Base-by-base conservation (phyloP, 2,888 invertebrate genomes). In the Xestoiulus laeticollis region DNA sequence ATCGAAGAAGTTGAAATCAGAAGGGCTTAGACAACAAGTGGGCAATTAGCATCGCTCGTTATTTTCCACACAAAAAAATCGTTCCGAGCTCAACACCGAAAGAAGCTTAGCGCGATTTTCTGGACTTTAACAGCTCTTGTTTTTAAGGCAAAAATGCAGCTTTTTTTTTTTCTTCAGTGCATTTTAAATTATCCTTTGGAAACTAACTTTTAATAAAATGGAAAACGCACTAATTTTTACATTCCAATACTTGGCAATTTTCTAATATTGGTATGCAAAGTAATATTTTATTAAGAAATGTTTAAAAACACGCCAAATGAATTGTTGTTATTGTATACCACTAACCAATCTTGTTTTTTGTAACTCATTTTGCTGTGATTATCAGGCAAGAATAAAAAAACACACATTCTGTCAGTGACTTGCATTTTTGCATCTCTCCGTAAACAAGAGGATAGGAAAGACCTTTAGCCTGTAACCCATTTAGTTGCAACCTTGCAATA, bases 31-130 rank as follows among this genome's bases (percentile, higher is more conserved):
- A 59, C 19, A 59, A 59, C 59, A n/a, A 19, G 19, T 59, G 59
- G 59, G n/a, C n/a, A 59, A n/a, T 59, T n/a, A 8, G 3, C 59
- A n/a, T n/a, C n/a, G 19, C 14, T 14, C 14, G 59, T 59, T 59
- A n/a, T 59, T 59, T 59, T 59, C 59, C 59, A n/a, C n/a, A n/a
- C n/a, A 59, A n/a, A 59, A 59, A 59, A 59, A n/a, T 59, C 59
- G 59, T 59, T n/a, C 1, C 59, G n/a, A n/a, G 59, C 59, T 59
- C 59, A 6, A n/a, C 2, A 59, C 59, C n/a, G 3, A 38, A n/a
- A 59, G n/a, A 59, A 19, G 59, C 19, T 48, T 14, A 48, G 14
- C 59, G 59, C 14, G n/a, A 19, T 59, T 59, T 19, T 59, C 1
- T 59, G 59, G 59, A 59, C 5, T 59, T 59, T 59, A 59, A 59